Evolutionary conservation across 2,797 vertebrate genomes (phyloP).

Genomic region (Taenioides sp.): DNA sequence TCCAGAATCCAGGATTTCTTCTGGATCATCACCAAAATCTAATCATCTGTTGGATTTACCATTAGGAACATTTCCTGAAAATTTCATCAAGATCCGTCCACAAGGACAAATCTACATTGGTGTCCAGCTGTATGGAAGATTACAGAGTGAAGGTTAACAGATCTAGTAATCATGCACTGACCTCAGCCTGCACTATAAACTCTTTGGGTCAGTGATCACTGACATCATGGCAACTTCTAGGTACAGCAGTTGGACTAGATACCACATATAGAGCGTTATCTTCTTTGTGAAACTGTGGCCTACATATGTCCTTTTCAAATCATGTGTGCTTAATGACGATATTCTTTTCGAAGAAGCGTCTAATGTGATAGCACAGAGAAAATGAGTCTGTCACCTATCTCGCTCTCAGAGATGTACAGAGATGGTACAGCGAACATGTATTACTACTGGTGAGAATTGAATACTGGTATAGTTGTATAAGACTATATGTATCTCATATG

Average conservation of each 20-base stretch:
- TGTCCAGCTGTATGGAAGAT: conserved; percentile 56
- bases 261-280: background rate
- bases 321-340: background rate
- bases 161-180: conserved; percentile 46
- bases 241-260: background rate
- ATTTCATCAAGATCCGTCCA: no score
- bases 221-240: conserved; percentile 12
- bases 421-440: background rate
- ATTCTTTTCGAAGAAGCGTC: background rate
- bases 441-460: background rate
- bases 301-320: background rate
- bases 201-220: conserved; percentile 24
- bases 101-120: conserved; percentile 31
- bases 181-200: conserved; percentile 12
- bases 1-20: no score
- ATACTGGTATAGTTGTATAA: background rate
- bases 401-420: background rate
- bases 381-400: background rate
- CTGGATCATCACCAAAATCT: no score
- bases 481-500: background rate
- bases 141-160: conserved; percentile 56
- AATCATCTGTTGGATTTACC: no score
- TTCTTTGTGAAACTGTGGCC: background rate
- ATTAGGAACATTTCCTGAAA: no score
- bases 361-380: background rate